Evolutionary conservation across 2,797 vertebrate species (phyloP), one percentile per base, ranked within the genome.

Genomic region (Periophthalmus magnuspinnatus): DNA sequence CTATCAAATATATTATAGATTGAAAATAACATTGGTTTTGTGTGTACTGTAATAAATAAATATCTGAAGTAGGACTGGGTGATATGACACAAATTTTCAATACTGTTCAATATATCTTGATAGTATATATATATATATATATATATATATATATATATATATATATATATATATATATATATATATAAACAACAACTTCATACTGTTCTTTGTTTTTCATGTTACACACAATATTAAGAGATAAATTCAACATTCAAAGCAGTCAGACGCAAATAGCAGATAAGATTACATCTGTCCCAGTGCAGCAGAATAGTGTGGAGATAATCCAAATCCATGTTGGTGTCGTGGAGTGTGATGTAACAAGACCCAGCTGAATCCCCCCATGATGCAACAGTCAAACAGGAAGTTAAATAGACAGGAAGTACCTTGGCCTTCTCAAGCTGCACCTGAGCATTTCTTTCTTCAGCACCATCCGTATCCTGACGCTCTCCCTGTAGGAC

Each of bases 391-490:
- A 76, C 66, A 56, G 64, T 48, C 22, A 72, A 50, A 14, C 62
- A 50, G 28, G 71, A 66, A 34, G 34, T 95, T 0, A 22, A 34
- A 95, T 2, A 33, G 71, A 61, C 16, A 41, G 60, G 60, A 68
- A 32, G 21, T 95, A 98, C 98, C 95, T 98, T 99, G 75, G 98
- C 96, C 86, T 98, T 99, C 76, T 98, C 97, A 93, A 99, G 67
- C 94, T 99, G 97, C 75, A 96, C 95, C 92, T 97, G 96, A 84
- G 97, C 97, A 83, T 99, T 98, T 75, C 96, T 96, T 81, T 97
- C 97, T 87, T 99, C 97, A 86, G 94, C 78, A 5, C 92, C 84
- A 55, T 92, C 91, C 14, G 80, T 76, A 82, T 94, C 93, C 68
- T 93, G 86, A 84, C 88, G 92, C 83, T 94, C 93, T 90, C 91